Conservation (phyloP, 2,888 invertebrate genomes). For the Polyommatus icarus region DNA sequence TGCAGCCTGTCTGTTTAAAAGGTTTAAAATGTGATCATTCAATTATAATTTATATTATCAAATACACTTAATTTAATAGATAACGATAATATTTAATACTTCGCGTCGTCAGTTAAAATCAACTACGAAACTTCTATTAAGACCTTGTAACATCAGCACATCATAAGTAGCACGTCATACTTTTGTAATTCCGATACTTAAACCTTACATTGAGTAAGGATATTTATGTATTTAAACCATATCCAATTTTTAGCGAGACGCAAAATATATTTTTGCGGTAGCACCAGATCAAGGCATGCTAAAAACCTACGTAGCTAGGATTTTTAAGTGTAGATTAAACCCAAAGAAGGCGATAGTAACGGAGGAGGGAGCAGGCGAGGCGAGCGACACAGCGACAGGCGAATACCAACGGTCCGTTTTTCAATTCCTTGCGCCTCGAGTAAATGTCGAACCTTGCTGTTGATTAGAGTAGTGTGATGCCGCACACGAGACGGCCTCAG, state of each 20-base stretch:
- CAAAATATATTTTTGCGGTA: background rate
- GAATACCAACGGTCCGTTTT: conserved; percentile 58
- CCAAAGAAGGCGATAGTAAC: conserved; percentile 37
- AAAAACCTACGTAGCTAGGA: conserved; percentile 11
- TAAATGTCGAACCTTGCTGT: conserved; percentile 75
- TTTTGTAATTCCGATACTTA: background rate
- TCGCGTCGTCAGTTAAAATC: background rate
- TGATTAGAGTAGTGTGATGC: conserved; percentile 78
- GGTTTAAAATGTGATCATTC: background rate
- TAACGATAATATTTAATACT: background rate
- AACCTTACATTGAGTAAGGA: conserved; percentile 7
- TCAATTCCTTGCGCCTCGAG: conserved; percentile 73
- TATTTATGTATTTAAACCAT: background rate
- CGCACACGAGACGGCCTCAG: conserved; percentile 68
- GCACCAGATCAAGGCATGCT: background rate
- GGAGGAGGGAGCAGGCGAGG: conserved; percentile 18
- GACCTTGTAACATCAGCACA: background rate
- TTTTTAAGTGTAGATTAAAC: conserved; percentile 32
- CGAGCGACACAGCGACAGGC: conserved; percentile 38
- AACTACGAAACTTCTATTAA: background rate
- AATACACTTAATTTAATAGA: background rate
- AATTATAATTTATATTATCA: background rate
- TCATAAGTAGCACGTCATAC: background rate
- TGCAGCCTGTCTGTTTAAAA: background rate
- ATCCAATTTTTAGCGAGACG: background rate